Evolutionary conservation across 2,797 vertebrate species (phyloP).

Genomic region (Echeneis naucrates): DNA sequence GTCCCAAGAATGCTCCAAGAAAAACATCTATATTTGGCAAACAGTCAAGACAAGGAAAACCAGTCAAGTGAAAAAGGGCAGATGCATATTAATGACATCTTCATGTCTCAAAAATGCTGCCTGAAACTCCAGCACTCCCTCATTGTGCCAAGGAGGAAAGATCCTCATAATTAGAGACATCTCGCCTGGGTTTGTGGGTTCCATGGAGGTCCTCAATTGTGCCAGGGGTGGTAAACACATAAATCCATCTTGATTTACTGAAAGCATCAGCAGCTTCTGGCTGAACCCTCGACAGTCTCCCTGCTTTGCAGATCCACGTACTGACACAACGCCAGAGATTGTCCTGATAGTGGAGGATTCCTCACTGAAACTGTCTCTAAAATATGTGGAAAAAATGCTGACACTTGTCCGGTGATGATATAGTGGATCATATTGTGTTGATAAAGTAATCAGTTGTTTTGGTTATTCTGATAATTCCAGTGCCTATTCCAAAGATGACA

Average conservation of each 20-base stretch:
- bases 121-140: slow-evolving; percentile 4
- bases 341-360: slow-evolving; percentile 49
- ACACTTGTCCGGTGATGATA: neutral
- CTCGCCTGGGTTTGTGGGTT: slow-evolving; percentile 58
- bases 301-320: slow-evolving; percentile 56
- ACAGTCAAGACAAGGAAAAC: neutral
- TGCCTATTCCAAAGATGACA: neutral
- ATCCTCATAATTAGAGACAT: slow-evolving; percentile 61
- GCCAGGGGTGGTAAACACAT: slow-evolving; percentile 62
- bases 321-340: slow-evolving; percentile 47
- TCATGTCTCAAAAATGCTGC: slow-evolving; percentile 14
- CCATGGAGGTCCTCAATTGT: slow-evolving; percentile 55
- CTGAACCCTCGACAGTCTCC: slow-evolving; percentile 67
- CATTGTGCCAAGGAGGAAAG: slow-evolving; percentile 30
- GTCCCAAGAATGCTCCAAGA: too few species aligned
- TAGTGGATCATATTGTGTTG: neutral
- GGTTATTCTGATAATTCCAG: neutral
- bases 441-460: too few species aligned
- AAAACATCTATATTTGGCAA: too few species aligned
- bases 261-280: slow-evolving; percentile 71
- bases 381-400: neutral
- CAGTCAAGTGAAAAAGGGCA: neutral
- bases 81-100: neutral
- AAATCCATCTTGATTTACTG: slow-evolving; percentile 67
- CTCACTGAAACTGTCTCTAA: neutral